Percentiles rank a stretch among this genome's conserved stretches.
phyloP scores from a whole-genome alignment of 2,113 vertebrate species.

The Lagopus leucura region DNA sequence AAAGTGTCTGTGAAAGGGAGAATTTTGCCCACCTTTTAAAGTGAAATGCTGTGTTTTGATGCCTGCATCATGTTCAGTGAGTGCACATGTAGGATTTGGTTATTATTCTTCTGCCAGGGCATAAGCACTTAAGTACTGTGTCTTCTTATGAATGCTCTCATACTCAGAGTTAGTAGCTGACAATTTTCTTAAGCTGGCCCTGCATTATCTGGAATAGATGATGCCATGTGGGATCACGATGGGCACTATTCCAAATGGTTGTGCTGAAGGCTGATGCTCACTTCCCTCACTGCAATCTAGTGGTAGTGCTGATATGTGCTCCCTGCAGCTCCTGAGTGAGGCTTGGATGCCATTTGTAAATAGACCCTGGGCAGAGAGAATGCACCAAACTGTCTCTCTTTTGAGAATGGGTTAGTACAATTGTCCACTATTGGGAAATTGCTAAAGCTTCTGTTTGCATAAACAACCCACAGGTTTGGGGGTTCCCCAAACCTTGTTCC shows the following conservation, averaged over 20 bases:
- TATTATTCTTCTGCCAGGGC: not conserved
- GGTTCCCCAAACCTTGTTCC: not conserved
- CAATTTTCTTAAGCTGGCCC: not conserved
- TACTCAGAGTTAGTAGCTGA: not conserved
- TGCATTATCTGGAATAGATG: not conserved
- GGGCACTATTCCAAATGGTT: not conserved
- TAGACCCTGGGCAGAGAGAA: not conserved
- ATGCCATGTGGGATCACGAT: not conserved
- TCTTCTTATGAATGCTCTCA: not conserved
- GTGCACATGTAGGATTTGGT: not conserved
- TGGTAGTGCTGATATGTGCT: not conserved
- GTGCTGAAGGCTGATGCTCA: fast-evolving
- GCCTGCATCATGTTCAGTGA: not conserved
- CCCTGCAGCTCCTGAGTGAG: constrained; percentile 1
- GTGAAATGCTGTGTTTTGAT: not conserved
- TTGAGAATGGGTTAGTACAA: not conserved
- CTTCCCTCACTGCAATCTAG: not conserved
- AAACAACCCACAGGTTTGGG: not conserved
- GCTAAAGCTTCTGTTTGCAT: constrained; percentile 45
- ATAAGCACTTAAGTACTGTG: constrained; percentile 2
- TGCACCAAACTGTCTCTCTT: not conserved
- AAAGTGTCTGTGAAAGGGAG: not conserved
- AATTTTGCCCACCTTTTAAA: not conserved
- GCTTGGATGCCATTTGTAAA: not conserved
- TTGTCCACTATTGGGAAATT: not conserved